These are phyloP conservation scores for Choreutis nemorana DNA, from an alignment of 2,888 invertebrate genomes.

Conservation along the genomic window DNA sequence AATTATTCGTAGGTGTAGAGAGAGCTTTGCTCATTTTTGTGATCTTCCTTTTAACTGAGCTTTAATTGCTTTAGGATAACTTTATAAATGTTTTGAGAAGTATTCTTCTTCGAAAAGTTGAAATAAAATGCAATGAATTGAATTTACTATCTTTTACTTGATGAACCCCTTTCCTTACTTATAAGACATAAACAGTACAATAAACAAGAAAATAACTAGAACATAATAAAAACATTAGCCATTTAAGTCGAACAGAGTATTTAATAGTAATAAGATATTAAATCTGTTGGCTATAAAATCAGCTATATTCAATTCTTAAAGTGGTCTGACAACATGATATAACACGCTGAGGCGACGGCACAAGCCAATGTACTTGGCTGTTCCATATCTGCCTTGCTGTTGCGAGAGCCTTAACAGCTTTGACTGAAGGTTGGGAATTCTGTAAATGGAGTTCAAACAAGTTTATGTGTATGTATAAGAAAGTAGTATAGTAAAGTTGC, in stretches of 20 bases:
- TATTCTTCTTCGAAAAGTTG: conserved; percentile 15
- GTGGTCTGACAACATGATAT: conserved; percentile 37
- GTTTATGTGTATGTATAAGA: too few species aligned
- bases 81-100: conserved; percentile 37
- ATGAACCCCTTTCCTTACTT: conserved; percentile 12
- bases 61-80: conserved; percentile 54
- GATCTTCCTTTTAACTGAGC: conserved; percentile 46
- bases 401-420: too few species aligned
- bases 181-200: too few species aligned
- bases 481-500: too few species aligned
- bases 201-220: conserved; percentile 10
- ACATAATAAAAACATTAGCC: conserved; percentile 1
- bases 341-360: conserved; percentile 24
- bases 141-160: conserved; percentile 35
- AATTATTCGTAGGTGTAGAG: conserved; percentile 23
- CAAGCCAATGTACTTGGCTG: conserved; percentile 17
- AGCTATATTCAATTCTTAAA: conserved; percentile 28
- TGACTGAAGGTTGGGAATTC: too few species aligned
- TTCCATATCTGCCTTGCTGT: not conserved
- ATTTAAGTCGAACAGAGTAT: conserved; percentile 12
- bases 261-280: conserved; percentile 21
- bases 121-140: conserved; percentile 32
- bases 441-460: too few species aligned
- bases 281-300: conserved; percentile 22
- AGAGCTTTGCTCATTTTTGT: conserved; percentile 29